phyloP scores from a whole-genome alignment of 2,888 invertebrate species.

The Actias luna region DNA sequence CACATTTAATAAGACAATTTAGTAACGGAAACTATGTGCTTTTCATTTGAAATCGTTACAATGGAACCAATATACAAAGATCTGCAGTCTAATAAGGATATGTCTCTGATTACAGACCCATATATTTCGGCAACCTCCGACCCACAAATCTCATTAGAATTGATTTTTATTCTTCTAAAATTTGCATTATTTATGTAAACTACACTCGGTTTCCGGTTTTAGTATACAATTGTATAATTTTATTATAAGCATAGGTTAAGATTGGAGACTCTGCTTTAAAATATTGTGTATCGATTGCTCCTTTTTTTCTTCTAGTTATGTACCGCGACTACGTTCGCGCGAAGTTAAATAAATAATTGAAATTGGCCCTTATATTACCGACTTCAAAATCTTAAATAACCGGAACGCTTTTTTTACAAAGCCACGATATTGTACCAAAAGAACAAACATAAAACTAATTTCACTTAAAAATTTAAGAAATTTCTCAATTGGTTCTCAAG shows the following conservation, averaged over 20 bases:
- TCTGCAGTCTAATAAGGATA: slow-evolving; percentile 1
- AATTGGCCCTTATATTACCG: too few species aligned
- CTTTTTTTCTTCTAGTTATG: too few species aligned
- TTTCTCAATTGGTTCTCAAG: neutral
- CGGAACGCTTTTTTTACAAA: too few species aligned
- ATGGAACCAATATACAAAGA: slow-evolving; percentile 22
- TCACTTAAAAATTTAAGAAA: too few species aligned
- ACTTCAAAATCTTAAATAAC: too few species aligned
- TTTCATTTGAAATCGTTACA: slow-evolving; percentile 16
- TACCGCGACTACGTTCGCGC: too few species aligned
- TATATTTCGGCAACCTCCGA: neutral
- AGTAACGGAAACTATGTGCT: slow-evolving; percentile 41
- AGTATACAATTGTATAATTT: slow-evolving; percentile 10
- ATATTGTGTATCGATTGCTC: neutral
- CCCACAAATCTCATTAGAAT: slow-evolving; percentile 10
- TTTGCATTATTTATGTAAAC: slow-evolving; percentile 17
- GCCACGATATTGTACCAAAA: too few species aligned
- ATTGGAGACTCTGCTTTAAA: neutral
- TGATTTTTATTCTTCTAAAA: slow-evolving; percentile 3
- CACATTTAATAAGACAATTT: slow-evolving; percentile 35
- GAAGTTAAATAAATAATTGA: too few species aligned
- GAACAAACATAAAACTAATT: too few species aligned
- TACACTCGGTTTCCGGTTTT: slow-evolving; percentile 11
- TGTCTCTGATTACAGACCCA: slow-evolving; percentile 7
- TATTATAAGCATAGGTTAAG: neutral